phyloP scores from a whole-genome alignment of 2,113 vertebrate genomes.

The Lasiurus borealis region DNA sequence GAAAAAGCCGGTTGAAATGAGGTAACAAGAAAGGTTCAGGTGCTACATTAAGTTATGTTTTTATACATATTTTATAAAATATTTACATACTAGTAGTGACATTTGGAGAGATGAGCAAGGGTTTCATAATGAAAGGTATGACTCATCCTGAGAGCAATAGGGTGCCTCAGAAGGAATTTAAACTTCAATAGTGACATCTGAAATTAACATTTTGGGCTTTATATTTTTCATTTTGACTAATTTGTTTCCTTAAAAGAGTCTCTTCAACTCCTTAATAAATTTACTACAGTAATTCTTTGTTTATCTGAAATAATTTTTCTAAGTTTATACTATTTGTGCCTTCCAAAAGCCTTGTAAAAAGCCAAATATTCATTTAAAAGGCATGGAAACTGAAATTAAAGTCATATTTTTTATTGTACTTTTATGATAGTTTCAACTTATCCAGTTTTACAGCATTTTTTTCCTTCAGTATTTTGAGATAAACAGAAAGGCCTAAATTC shows the following conservation, averaged over 20 bases:
- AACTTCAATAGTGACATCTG: neutral
- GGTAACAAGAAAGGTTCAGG: neutral
- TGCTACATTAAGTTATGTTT: neutral
- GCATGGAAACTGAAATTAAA: neutral
- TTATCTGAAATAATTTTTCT: neutral
- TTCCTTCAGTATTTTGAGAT: neutral
- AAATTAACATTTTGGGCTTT: neutral
- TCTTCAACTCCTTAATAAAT: neutral
- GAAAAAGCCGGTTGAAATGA: neutral
- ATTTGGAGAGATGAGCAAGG: neutral
- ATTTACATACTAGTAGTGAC: neutral
- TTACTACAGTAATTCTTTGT: neutral
- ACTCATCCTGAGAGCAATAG: neutral
- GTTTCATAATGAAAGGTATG: neutral
- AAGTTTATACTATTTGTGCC: neutral
- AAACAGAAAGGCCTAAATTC: neutral
- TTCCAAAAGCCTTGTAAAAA: neutral
- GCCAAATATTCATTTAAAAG: neutral
- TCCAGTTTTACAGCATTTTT: neutral
- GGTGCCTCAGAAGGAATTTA: neutral
- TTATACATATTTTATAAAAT: neutral
- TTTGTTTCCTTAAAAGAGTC: slow-evolving; percentile 8
- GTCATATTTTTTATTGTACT: neutral
- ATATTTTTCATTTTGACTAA: slow-evolving; percentile 28
- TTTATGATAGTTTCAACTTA: neutral